Conservation (phyloP, 2,113 vertebrate genomes). For the Procavia capensis region DNA sequence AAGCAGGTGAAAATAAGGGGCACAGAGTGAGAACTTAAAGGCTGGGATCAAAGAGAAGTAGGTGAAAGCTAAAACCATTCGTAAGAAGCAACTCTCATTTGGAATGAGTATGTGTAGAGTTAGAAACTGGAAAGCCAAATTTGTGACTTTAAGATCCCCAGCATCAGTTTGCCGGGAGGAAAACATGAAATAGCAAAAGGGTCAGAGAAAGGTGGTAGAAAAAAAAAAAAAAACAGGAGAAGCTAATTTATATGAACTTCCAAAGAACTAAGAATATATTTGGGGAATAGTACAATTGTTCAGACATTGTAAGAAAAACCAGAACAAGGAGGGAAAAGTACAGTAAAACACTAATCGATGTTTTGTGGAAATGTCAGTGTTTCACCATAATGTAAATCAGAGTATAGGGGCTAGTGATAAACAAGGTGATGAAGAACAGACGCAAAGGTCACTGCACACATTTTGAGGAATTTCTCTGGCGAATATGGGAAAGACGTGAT, state of each 20-base stretch:
- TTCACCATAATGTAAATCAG: slow-evolving; percentile 23
- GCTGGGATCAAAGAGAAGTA: background rate
- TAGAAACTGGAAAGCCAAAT: slow-evolving; percentile 8
- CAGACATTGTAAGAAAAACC: background rate
- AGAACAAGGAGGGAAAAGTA: background rate
- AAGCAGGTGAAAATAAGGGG: background rate
- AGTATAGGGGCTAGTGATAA: background rate
- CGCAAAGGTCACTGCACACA: background rate
- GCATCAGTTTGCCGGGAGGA: background rate
- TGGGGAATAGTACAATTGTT: background rate
- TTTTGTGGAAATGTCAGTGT: background rate
- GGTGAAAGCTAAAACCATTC: background rate
- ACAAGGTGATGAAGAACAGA: background rate
- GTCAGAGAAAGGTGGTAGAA: background rate
- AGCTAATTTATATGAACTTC: background rate
- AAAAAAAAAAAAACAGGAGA: background rate
- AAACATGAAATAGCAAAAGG: background rate
- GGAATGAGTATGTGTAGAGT: background rate
- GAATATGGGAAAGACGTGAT: background rate
- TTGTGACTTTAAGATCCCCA: background rate
- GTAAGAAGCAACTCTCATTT: background rate
- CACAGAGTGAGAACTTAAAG: background rate
- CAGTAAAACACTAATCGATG: background rate
- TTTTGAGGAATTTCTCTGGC: background rate
- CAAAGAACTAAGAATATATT: background rate